phyloP scores from a whole-genome alignment of 2,113 vertebrate species.

The Barnardius zonarius region DNA sequence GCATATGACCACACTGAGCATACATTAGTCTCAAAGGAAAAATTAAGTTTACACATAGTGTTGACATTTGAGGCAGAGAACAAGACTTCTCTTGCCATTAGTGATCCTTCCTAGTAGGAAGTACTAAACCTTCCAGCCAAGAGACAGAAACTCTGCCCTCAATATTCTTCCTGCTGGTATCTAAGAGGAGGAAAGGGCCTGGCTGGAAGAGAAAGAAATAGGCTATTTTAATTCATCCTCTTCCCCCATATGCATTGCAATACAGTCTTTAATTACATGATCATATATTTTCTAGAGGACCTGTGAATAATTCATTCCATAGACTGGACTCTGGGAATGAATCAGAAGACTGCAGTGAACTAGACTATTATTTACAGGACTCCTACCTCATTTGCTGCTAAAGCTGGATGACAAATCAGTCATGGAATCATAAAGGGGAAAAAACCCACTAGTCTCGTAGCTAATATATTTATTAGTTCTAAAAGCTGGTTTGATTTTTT shows the following conservation, averaged over 20 bases:
- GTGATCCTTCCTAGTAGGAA: background rate
- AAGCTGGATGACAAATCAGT: constrained; percentile 5
- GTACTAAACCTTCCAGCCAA: background rate
- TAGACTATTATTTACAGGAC: constrained; percentile 3
- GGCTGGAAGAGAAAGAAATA: background rate
- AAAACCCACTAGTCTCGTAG: background rate
- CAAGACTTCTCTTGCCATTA: background rate
- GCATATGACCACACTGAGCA: background rate
- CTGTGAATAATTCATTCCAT: constrained; percentile 16
- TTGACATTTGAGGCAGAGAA: background rate
- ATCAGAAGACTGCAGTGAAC: background rate
- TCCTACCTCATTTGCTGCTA: constrained; percentile 12
- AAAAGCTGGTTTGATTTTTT: background rate
- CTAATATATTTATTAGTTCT: background rate
- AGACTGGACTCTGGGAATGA: background rate
- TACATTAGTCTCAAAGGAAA: background rate
- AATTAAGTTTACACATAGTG: background rate
- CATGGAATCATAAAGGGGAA: background rate
- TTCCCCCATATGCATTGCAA: background rate
- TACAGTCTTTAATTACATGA: constrained; percentile 33
- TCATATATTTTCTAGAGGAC: constrained; percentile 18
- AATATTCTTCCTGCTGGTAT: background rate
- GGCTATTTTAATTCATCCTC: background rate
- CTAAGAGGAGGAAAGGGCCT: background rate
- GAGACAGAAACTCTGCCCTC: background rate